A percentile compares a stretch with the other conserved stretches of the same genome.
Evolutionary conservation across 2,797 vertebrate genomes (phyloP).

Genomic region (Sebastes alutus): DNA sequence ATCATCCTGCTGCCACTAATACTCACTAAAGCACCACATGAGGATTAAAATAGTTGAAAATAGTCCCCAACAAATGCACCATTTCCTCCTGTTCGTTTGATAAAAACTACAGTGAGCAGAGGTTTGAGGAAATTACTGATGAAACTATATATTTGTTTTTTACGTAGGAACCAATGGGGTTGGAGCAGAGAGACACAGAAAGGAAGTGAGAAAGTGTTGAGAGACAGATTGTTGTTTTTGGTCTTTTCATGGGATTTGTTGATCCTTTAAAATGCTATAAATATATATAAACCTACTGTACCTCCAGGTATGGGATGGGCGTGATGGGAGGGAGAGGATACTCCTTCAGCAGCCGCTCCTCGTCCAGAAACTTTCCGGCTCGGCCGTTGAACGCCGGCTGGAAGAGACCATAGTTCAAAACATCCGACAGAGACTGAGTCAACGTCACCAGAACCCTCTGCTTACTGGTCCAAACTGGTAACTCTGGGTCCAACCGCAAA

Average conservation of each 20-base stretch:
- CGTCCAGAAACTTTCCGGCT: constrained; percentile 97
- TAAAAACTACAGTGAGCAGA: not conserved
- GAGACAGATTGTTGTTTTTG: not conserved
- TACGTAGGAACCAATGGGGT: not conserved
- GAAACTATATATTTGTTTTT: not conserved
- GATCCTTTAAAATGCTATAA: not conserved
- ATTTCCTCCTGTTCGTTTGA: not conserved
- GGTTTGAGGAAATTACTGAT: not conserved
- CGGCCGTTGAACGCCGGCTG: constrained; percentile 96
- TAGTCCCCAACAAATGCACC: no score
- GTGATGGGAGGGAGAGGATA: constrained; percentile 93
- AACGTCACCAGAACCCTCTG: constrained; percentile 94
- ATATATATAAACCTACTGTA: not conserved
- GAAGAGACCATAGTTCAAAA: constrained; percentile 98
- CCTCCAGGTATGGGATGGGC: constrained; percentile 94
- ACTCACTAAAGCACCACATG: not conserved
- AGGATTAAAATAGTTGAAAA: not conserved
- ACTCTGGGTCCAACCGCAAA: constrained; percentile 93
- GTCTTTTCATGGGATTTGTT: not conserved
- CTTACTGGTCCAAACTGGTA: constrained; percentile 96
- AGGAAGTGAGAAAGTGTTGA: not conserved
- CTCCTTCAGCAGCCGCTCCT: constrained; percentile 93
- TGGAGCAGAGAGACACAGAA: not conserved
- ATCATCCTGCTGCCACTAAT: not conserved
- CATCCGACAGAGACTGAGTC: constrained; percentile 96